Conservation (phyloP, 2,888 invertebrate genomes). For the Phrixothrix hirtus region DNA sequence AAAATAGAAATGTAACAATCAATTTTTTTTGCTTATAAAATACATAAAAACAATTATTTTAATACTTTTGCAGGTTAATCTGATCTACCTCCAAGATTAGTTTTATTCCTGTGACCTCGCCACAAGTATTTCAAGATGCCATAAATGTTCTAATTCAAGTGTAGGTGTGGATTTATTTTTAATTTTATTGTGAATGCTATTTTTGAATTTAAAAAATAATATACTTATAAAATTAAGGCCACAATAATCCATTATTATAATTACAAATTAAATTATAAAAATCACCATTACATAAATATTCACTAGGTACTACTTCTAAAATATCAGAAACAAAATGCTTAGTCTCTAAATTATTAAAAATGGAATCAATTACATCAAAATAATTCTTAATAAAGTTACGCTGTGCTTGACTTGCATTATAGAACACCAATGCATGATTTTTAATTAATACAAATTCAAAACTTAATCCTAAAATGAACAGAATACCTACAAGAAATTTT, state of each 20-base stretch:
- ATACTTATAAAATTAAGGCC: neutral
- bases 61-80: no score
- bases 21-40: no score
- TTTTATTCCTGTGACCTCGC: no score
- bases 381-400: conserved; percentile 7
- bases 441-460: conserved; percentile 42
- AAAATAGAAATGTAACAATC: no score
- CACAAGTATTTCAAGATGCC: no score
- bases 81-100: no score
- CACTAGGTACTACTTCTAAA: conserved; percentile 22
- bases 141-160: neutral
- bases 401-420: conserved; percentile 4
- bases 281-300: conserved; percentile 12
- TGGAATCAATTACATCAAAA: conserved; percentile 5
- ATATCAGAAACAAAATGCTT: conserved; percentile 26
- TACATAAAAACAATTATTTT: no score
- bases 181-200: neutral
- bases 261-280: conserved; percentile 24
- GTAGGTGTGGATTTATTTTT: no score
- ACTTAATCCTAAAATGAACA: conserved; percentile 42
- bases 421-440: conserved; percentile 28
- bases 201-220: neutral
- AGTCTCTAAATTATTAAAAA: conserved; percentile 14
- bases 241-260: conserved; percentile 21
- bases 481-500: conserved; percentile 48